phyloP scores from a whole-genome alignment of 53 echinoderm and acorn worm species.

The Holothuria scabra region DNA sequence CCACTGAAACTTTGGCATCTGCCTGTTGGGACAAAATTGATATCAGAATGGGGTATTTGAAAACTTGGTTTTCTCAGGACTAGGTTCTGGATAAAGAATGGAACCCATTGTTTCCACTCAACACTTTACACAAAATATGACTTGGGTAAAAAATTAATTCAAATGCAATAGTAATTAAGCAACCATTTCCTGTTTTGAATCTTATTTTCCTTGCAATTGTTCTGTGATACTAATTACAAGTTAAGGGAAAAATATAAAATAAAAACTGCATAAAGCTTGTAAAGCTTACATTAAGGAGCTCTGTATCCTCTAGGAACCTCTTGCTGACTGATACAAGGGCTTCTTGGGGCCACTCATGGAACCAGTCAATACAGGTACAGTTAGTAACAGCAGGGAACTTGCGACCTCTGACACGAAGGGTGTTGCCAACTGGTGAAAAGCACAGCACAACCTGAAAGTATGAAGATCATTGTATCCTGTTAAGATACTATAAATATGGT shows the following conservation, averaged over 20 bases:
- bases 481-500: no score
- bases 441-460: conserved; percentile 82
- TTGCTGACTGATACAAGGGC: conserved; percentile 94
- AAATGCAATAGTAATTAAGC: no score
- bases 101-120: no score
- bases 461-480: neutral
- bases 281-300: conserved; percentile 76
- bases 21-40: conserved; percentile 47
- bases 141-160: no score
- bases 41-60: neutral
- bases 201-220: no score
- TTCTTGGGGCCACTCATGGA: conserved; percentile 98
- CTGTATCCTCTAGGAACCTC: conserved; percentile 90
- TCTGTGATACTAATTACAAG: no score
- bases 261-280: no score
- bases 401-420: conserved; percentile 87
- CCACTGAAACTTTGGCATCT: conserved; percentile 81
- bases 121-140: no score
- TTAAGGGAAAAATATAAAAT: no score
- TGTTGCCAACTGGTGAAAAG: conserved; percentile 95
- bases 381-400: conserved; percentile 98
- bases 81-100: no score
- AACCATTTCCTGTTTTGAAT: no score
- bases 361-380: conserved; percentile 99
- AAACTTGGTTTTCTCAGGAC: no score